Percentiles rank a stretch among this genome's conserved stretches.
Conservation (phyloP, 2,113 vertebrate genomes). For the Hippocampus mohnikei region DNA sequence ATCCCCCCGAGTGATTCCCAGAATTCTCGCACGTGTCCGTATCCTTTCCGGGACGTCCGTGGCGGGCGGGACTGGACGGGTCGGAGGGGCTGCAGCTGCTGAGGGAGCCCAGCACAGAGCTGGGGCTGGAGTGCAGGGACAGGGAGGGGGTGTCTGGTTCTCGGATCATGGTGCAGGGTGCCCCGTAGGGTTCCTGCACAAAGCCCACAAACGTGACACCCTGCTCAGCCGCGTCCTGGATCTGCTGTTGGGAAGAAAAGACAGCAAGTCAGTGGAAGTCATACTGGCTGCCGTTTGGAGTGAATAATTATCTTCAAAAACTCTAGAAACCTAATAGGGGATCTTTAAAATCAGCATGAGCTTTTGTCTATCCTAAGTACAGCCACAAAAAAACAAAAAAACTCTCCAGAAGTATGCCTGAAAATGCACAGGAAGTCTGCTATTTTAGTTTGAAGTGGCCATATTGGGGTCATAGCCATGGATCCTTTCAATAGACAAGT, state of each 20-base stretch:
- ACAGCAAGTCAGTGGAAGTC: not conserved
- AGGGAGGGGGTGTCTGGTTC: conserved; percentile 69
- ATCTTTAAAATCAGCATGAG: not conserved
- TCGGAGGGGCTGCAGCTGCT: conserved; percentile 57
- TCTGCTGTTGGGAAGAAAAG: conserved; percentile 68
- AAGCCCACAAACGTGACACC: conserved; percentile 92
- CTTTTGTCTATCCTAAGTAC: not conserved
- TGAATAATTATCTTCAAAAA: not conserved
- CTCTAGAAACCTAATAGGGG: not conserved
- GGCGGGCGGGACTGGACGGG: conserved; percentile 49
- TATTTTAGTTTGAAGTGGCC: not conserved
- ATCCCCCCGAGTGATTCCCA: conserved; percentile 23
- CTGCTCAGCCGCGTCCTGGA: conserved; percentile 90
- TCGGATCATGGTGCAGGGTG: conserved; percentile 54
- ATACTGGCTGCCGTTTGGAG: no score
- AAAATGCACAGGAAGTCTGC: not conserved
- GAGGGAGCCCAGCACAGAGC: conserved; percentile 71
- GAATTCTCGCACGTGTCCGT: not conserved
- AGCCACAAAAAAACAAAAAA: not conserved
- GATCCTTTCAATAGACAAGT: not conserved
- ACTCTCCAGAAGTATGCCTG: not conserved
- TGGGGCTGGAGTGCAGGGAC: conserved; percentile 77
- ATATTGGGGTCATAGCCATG: not conserved
- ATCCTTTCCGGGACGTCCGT: conserved; percentile 9
- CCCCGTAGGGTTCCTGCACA: conserved; percentile 80